A percentile compares a stretch with the other conserved stretches of the same genome.
Conservation (phyloP, 1,140 invertebrate genomes). For the Drosophila rufa region DNA sequence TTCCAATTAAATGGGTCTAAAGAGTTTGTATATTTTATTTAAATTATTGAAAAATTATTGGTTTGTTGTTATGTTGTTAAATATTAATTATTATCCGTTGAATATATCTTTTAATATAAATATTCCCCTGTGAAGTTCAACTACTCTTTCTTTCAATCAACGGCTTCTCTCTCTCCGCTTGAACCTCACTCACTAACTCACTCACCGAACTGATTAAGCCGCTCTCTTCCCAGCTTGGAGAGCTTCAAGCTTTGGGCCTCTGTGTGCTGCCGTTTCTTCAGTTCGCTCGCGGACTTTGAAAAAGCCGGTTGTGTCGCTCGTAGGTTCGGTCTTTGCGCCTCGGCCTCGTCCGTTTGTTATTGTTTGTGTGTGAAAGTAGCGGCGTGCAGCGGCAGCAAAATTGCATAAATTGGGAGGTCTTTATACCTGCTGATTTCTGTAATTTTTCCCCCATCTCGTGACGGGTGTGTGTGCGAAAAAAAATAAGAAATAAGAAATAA, state of each 20-base stretch:
- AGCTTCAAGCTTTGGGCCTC: conserved; percentile 42
- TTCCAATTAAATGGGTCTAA: no score
- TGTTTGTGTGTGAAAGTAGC: conserved; percentile 76
- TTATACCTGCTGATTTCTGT: conserved; percentile 39
- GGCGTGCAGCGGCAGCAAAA: conserved; percentile 48
- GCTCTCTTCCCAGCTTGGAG: conserved; percentile 19
- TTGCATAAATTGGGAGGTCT: conserved; percentile 71
- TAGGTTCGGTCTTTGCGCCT: conserved; percentile 1
- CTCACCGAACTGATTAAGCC: conserved; percentile 20
- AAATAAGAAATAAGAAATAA: conserved; percentile 3
- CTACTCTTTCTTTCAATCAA: background rate
- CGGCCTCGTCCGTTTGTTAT: conserved; percentile 57
- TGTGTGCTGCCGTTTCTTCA: conserved; percentile 47
- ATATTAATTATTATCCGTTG: no score
- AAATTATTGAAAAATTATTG: no score
- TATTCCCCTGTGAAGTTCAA: background rate
- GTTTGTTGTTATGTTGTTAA: no score
- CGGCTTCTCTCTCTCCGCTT: background rate
- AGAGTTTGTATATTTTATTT: background rate
- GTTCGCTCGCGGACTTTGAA: conserved; percentile 61
- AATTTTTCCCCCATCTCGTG: conserved; percentile 19
- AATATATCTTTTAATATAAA: background rate
- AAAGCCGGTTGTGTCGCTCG: conserved; percentile 65
- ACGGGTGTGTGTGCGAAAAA: conserved; percentile 10
- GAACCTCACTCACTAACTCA: background rate